phyloP scores from a whole-genome alignment of 2,888 invertebrate genomes.

The Drosophila anomalata region DNA sequence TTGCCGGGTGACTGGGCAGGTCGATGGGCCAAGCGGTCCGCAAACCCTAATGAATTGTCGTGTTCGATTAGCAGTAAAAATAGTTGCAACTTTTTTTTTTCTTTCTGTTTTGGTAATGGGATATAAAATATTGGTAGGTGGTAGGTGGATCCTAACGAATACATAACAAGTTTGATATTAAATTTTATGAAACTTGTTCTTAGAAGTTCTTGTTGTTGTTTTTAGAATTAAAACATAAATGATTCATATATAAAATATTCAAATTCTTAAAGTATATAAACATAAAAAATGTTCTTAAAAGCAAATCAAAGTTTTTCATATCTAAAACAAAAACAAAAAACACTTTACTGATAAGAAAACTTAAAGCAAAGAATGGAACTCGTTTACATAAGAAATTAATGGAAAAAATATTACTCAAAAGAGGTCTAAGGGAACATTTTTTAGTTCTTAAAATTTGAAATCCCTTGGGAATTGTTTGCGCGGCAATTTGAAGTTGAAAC shows the following conservation, averaged over 20 bases:
- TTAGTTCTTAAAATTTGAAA: not conserved
- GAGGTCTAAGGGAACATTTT: too few species aligned
- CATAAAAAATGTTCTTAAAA: not conserved
- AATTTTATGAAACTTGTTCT: too few species aligned
- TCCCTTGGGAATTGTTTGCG: not conserved
- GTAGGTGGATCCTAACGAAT: not conserved
- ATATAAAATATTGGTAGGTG: not conserved
- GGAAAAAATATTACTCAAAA: not conserved
- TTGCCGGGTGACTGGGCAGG: slow-evolving; percentile 32
- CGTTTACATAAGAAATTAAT: not conserved
- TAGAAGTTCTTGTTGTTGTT: too few species aligned
- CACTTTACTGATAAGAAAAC: not conserved
- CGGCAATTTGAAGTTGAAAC: not conserved
- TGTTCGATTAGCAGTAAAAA: slow-evolving; percentile 47
- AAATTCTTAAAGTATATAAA: too few species aligned
- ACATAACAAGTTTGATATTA: not conserved
- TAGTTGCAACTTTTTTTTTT: slow-evolving; percentile 15
- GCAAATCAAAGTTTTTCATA: not conserved
- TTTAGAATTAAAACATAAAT: not conserved
- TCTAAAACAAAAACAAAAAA: not conserved
- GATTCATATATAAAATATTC: not conserved
- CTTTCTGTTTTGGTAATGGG: not conserved
- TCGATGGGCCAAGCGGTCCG: slow-evolving; percentile 38
- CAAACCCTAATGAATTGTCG: slow-evolving; percentile 42
- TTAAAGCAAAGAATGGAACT: not conserved